A percentile compares a stretch with the other conserved stretches of the same genome.
Evolutionary conservation across 2,888 invertebrate genomes (phyloP).

Genomic region (Leptopilina syphax): DNA sequence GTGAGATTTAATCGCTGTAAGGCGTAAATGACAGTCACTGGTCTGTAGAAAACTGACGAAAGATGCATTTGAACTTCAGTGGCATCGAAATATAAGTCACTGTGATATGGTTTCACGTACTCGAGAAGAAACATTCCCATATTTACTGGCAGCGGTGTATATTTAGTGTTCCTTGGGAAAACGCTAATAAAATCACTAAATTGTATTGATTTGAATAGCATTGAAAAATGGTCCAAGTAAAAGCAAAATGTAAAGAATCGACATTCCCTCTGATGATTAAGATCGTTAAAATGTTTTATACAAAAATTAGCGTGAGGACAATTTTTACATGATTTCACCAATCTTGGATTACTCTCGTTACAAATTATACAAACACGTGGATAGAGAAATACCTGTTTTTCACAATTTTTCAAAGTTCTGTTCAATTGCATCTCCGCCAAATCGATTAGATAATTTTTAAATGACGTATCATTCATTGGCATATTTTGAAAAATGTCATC

Average conservation of each 20-base stretch:
- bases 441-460: neutral
- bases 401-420: constrained; percentile 56
- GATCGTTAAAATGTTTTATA: neutral
- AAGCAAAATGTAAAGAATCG: neutral
- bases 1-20: constrained; percentile 50
- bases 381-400: constrained; percentile 65
- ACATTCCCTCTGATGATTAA: neutral
- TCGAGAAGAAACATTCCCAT: neutral
- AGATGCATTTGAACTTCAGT: constrained; percentile 42
- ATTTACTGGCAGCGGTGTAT: neutral
- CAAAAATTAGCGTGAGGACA: constrained; percentile 11
- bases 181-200: neutral
- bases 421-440: constrained; percentile 39
- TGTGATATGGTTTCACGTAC: neutral
- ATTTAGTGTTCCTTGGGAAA: neutral
- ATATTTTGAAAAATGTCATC: neutral
- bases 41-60: constrained; percentile 57
- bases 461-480: neutral
- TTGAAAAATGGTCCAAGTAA: neutral
- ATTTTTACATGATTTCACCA: constrained; percentile 59
- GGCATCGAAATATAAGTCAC: constrained; percentile 27
- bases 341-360: constrained; percentile 52
- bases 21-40: constrained; percentile 61
- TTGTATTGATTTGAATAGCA: neutral
- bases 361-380: constrained; percentile 63